These are phyloP conservation scores for Aeoliscus strigatus DNA, from an alignment of 2,797 vertebrate species.

Conservation along the genomic window DNA sequence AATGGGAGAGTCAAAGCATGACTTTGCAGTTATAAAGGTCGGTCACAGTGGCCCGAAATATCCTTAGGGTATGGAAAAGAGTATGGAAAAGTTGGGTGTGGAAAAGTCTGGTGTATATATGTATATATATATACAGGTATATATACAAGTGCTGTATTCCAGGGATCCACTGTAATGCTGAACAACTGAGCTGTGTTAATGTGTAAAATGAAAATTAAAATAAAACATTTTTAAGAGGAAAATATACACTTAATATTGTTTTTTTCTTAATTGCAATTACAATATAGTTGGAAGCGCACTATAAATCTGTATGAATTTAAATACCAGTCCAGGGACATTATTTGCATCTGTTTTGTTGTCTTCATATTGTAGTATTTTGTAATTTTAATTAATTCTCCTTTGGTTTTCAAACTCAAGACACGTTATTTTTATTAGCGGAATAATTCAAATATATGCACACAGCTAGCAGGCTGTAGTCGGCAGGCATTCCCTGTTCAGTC, in stretches of 20 bases:
- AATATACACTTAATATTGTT: slow-evolving; percentile 1
- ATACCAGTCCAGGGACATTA: slow-evolving; percentile 38
- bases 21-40: no score
- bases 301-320: slow-evolving; percentile 38
- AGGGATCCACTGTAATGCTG: no score
- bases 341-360: slow-evolving; percentile 44
- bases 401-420: slow-evolving; percentile 11
- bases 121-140: no score
- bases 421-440: slow-evolving; percentile 7
- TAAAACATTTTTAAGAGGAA: no score
- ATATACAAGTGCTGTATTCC: no score
- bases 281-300: slow-evolving; percentile 8
- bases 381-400: slow-evolving; percentile 42
- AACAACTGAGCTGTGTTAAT: no score
- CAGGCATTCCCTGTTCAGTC: not conserved
- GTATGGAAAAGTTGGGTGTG: no score
- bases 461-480: slow-evolving; percentile 2
- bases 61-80: no score
- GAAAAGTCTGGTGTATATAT: no score
- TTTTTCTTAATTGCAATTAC: slow-evolving; percentile 24
- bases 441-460: not conserved
- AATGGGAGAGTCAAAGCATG: no score
- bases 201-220: no score
- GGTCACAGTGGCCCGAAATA: no score
- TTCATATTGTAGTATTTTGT: slow-evolving; percentile 45